A percentile compares a stretch with the other conserved stretches of the same genome.
These are phyloP conservation scores for Temnothorax ravouxi DNA, from an alignment of 2,888 invertebrate species.

Conservation along the genomic window DNA sequence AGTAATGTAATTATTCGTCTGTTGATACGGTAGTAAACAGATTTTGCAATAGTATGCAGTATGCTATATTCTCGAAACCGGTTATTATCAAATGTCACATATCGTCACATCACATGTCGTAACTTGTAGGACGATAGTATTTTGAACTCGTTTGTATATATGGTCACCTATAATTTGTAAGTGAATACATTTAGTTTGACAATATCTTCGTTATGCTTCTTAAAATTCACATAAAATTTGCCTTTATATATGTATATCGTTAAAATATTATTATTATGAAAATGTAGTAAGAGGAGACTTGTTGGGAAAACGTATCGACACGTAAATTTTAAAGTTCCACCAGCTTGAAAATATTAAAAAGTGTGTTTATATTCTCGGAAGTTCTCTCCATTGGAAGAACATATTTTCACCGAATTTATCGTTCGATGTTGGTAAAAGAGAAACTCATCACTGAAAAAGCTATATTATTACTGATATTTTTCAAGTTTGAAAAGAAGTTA, in stretches of 20 bases:
- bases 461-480: constrained; percentile 12
- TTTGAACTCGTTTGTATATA: constrained; percentile 17
- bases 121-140: constrained; percentile 36
- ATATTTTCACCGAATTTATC: background rate
- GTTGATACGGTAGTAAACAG: constrained; percentile 38
- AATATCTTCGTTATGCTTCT: constrained; percentile 41
- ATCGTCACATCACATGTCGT: constrained; percentile 26
- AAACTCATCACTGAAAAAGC: background rate
- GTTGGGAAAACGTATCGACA: background rate
- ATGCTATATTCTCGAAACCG: constrained; percentile 43
- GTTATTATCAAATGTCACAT: constrained; percentile 47
- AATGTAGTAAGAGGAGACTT: background rate
- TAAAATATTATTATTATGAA: constrained; percentile 24
- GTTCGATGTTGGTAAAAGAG: background rate
- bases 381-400: background rate
- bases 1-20: constrained; percentile 31
- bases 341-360: constrained; percentile 12
- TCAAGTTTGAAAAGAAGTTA: constrained; percentile 1
- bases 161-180: constrained; percentile 17
- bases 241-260: background rate
- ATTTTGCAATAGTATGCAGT: constrained; percentile 35
- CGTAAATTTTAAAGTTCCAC: background rate
- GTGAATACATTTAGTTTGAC: constrained; percentile 1
- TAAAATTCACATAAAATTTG: background rate
- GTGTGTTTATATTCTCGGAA: background rate